A percentile compares a stretch with the other conserved stretches of the same genome.
These are phyloP conservation scores for Acrocephalus kingi DNA, from an alignment of 2,113 vertebrate species.

Conservation along the genomic window DNA sequence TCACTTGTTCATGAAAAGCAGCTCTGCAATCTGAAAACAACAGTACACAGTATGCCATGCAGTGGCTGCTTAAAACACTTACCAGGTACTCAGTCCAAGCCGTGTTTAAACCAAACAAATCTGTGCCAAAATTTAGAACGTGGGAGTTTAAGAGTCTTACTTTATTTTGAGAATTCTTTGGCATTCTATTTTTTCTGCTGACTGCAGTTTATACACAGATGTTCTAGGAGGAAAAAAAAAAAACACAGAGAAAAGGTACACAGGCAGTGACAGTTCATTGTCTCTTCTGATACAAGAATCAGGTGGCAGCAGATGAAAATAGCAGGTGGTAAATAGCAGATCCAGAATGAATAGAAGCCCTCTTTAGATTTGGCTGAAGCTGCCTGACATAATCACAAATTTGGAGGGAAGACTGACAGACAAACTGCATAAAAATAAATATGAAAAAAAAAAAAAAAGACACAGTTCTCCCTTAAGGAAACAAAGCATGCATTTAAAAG, in stretches of 20 bases:
- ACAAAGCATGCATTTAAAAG: neutral
- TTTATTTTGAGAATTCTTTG: neutral
- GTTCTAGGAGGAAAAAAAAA: neutral
- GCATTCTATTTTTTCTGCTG: neutral
- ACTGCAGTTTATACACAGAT: neutral
- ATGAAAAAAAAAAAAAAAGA: neutral
- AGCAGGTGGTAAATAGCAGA: neutral
- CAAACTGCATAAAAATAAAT: neutral
- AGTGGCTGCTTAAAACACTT: neutral
- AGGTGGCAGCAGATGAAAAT: neutral
- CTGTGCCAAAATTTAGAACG: neutral
- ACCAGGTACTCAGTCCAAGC: neutral
- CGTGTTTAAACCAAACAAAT: neutral
- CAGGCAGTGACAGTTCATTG: neutral
- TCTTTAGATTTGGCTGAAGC: neutral
- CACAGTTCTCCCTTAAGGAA: neutral
- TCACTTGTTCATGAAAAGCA: neutral
- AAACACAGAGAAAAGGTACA: neutral
- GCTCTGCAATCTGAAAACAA: neutral
- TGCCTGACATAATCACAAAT: neutral
- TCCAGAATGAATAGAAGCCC: neutral
- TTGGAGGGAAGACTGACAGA: neutral
- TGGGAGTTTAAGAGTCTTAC: neutral
- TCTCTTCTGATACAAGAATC: neutral
- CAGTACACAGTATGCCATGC: neutral